Percentiles rank a stretch among this genome's conserved stretches.
Conservation (phyloP, 2,113 vertebrate species). For the Peucedramus taeniatus region DNA sequence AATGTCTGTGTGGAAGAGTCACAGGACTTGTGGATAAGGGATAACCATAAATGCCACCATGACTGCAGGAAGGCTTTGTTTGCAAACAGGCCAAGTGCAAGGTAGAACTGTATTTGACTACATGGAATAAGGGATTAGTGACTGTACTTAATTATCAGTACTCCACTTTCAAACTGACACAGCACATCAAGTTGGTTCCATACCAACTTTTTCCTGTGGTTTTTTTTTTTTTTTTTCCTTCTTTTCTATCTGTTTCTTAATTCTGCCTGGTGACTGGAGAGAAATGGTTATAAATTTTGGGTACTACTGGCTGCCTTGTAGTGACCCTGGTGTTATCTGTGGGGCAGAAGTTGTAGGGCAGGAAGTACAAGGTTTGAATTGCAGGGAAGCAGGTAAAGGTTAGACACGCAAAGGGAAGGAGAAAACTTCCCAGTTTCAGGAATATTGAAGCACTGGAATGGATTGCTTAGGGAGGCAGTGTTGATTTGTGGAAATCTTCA, state of each 20-base stretch:
- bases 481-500: background rate
- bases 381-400: background rate
- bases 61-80: background rate
- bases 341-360: background rate
- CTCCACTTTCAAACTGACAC: background rate
- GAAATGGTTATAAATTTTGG: background rate
- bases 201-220: background rate
- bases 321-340: background rate
- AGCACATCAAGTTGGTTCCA: background rate
- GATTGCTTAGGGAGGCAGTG: background rate
- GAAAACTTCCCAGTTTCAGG: background rate
- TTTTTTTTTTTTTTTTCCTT: background rate
- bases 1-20: background rate
- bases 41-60: background rate
- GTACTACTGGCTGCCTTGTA: background rate
- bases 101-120: background rate
- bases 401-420: accelerated
- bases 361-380: background rate
- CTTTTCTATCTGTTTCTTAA: background rate
- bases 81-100: background rate
- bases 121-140: background rate
- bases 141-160: background rate
- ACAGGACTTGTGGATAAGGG: background rate
- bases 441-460: background rate
- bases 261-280: background rate